phyloP scores from a whole-genome alignment of 2,888 invertebrate species.

The Ormyrus labotus region DNA sequence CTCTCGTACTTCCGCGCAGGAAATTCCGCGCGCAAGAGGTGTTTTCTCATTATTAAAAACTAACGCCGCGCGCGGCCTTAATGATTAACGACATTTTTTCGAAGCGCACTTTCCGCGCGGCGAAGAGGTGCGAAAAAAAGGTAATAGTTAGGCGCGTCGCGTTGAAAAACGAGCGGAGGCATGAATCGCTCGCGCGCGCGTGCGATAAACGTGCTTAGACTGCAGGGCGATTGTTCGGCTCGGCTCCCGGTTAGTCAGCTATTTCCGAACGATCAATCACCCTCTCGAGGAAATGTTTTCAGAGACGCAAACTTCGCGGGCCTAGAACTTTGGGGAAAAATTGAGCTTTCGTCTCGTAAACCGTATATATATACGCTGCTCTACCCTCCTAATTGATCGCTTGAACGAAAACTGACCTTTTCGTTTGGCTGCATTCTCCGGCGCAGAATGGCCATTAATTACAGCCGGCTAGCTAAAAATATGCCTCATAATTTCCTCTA shows the following conservation, averaged over 20 bases:
- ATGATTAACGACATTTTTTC: too few species aligned
- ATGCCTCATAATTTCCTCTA: background rate
- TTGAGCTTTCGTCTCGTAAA: slow-evolving; percentile 31
- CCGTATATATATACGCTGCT: background rate
- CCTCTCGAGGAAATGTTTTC: slow-evolving; percentile 37
- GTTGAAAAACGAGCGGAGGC: slow-evolving; percentile 14
- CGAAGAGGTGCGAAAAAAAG: too few species aligned
- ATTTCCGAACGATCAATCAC: slow-evolving; percentile 62
- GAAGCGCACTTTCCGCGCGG: too few species aligned
- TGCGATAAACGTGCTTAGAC: slow-evolving; percentile 41
- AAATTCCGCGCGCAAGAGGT: too few species aligned
- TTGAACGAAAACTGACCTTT: background rate
- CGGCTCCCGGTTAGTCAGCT: slow-evolving; percentile 60
- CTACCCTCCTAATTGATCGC: slow-evolving; percentile 6
- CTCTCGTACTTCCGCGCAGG: too few species aligned
- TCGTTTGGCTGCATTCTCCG: too few species aligned
- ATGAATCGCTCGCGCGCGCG: background rate
- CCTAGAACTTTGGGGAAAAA: slow-evolving; percentile 16
- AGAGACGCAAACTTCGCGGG: background rate
- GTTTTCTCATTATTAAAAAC: too few species aligned
- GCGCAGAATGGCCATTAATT: too few species aligned
- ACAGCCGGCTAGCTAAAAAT: background rate
- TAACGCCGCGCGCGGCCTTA: too few species aligned
- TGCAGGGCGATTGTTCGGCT: slow-evolving; percentile 12
- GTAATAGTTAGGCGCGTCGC: background rate